Conservation (phyloP, 2,888 invertebrate genomes). For the Archips crataeganus region DNA sequence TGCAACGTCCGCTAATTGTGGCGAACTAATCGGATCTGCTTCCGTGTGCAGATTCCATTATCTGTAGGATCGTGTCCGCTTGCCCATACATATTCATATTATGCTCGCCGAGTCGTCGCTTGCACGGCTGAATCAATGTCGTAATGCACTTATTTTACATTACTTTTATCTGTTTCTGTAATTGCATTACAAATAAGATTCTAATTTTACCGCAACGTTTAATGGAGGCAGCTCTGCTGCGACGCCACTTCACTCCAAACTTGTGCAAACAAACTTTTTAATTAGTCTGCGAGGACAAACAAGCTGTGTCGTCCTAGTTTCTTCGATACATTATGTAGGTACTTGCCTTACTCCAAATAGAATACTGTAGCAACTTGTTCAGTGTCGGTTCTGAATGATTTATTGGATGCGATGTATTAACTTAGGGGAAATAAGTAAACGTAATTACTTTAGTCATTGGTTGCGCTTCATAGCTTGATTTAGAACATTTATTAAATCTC, state of each 20-base stretch:
- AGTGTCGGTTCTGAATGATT: constrained; percentile 48
- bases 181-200: constrained; percentile 50
- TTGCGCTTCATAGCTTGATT: no score
- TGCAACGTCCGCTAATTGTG: constrained; percentile 68
- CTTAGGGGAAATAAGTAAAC: constrained; percentile 14
- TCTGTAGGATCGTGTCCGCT: constrained; percentile 73
- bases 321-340: constrained; percentile 65
- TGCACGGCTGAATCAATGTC: constrained; percentile 63
- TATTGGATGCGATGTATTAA: constrained; percentile 38
- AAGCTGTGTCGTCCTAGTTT: constrained; percentile 78
- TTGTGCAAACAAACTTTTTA: constrained; percentile 83
- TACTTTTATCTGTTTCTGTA: constrained; percentile 34
- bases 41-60: constrained; percentile 81
- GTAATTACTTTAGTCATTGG: constrained; percentile 13
- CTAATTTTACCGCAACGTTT: constrained; percentile 70
- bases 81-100: constrained; percentile 80
- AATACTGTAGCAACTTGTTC: constrained; percentile 53
- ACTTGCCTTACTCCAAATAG: constrained; percentile 61
- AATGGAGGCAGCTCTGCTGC: constrained; percentile 70
- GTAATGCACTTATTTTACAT: constrained; percentile 55
- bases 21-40: constrained; percentile 75
- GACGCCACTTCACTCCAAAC: constrained; percentile 71
- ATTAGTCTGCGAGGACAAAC: constrained; percentile 85
- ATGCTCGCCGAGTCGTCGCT: constrained; percentile 60
- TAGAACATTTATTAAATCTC: no score